phyloP scores from a whole-genome alignment of 1,140 invertebrate genomes.

The Phocides pigmalion region DNA sequence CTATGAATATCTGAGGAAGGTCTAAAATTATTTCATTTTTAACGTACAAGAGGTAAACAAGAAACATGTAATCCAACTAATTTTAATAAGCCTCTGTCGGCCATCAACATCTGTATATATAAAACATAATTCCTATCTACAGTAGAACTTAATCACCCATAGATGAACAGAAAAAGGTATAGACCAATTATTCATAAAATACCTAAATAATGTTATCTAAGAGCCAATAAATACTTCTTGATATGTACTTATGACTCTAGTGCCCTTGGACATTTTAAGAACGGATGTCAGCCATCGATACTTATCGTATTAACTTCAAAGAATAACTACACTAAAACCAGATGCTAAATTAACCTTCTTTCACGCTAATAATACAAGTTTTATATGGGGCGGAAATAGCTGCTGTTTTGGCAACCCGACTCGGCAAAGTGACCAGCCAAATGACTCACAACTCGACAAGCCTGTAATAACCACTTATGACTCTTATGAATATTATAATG shows the following conservation, averaged over 20 bases:
- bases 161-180: too few relatives aligned
- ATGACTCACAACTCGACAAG: slow-evolving; percentile 41
- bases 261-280: slow-evolving; percentile 15
- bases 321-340: slow-evolving; percentile 26
- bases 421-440: slow-evolving; percentile 35
- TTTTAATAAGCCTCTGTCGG: too few relatives aligned
- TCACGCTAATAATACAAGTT: slow-evolving; percentile 39
- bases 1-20: too few relatives aligned
- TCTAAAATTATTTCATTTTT: too few relatives aligned
- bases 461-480: slow-evolving; percentile 28
- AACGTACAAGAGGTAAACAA: too few relatives aligned
- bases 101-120: too few relatives aligned
- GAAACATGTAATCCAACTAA: too few relatives aligned
- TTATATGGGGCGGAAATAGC: slow-evolving; percentile 50
- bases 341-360: slow-evolving; percentile 31
- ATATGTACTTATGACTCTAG: not conserved
- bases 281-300: slow-evolving; percentile 2
- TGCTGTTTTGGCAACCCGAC: slow-evolving; percentile 43
- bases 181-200: too few relatives aligned
- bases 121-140: too few relatives aligned
- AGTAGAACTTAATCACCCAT: too few relatives aligned
- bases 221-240: too few relatives aligned
- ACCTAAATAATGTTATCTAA: too few relatives aligned
- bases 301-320: slow-evolving; percentile 23
- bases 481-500: slow-evolving; percentile 7